phyloP scores from a whole-genome alignment of 2,888 invertebrate genomes.

The Antheraea yamamai region DNA sequence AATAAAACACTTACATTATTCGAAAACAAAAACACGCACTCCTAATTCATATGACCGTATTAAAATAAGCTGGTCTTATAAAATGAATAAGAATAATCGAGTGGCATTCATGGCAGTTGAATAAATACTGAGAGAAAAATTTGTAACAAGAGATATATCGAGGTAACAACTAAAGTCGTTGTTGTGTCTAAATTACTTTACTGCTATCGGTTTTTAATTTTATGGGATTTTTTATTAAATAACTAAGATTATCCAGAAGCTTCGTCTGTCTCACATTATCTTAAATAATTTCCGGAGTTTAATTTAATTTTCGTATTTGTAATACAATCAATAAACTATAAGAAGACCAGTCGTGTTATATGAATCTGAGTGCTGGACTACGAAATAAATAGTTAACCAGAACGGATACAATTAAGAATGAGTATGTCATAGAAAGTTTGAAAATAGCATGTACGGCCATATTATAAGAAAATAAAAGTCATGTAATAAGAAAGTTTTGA shows the following conservation, averaged over 20 bases:
- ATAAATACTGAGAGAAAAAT: slow-evolving; percentile 2
- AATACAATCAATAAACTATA: too few species aligned
- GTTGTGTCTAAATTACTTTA: too few species aligned
- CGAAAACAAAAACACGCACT: not conserved
- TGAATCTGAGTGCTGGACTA: too few species aligned
- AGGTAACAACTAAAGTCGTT: not conserved
- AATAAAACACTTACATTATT: not conserved
- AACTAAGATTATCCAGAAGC: too few species aligned
- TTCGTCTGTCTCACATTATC: not conserved
- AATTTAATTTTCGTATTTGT: too few species aligned
- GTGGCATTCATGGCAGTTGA: not conserved
- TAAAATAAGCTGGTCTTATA: not conserved
- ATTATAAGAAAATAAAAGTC: too few species aligned
- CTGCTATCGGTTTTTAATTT: not conserved
- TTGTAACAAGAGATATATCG: not conserved
- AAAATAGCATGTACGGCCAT: too few species aligned
- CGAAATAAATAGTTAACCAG: too few species aligned
- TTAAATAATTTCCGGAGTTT: not conserved
- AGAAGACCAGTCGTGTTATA: too few species aligned
- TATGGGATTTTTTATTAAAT: not conserved
- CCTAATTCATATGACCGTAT: not conserved
- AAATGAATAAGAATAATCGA: not conserved
- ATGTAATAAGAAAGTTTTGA: too few species aligned
- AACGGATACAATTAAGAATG: too few species aligned
- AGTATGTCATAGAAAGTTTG: too few species aligned